Conservation (phyloP, 2,888 invertebrate species). For the Lasioglossum vierecki region DNA sequence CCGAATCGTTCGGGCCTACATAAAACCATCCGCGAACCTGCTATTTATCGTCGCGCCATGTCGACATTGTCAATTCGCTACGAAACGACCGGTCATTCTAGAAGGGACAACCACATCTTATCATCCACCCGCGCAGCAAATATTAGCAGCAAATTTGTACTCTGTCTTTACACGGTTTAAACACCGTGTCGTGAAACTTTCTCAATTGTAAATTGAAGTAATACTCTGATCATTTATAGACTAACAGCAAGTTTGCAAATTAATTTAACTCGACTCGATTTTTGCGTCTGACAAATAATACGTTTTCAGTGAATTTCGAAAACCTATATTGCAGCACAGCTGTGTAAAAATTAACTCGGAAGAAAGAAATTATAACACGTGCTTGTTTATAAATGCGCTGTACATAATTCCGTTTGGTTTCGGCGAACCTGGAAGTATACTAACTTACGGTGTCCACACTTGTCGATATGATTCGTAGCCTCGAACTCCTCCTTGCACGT, state of each 20-base stretch:
- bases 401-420: neutral
- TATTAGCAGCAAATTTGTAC: neutral
- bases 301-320: no score
- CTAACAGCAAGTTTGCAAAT: no score
- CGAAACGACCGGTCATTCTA: neutral
- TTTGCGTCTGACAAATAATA: no score
- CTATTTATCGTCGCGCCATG: neutral
- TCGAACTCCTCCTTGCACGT: constrained; percentile 90
- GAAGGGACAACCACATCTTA: neutral
- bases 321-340: no score
- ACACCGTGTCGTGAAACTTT: no score
- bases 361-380: neutral
- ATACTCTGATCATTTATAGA: no score
- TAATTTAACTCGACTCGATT: no score
- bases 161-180: neutral
- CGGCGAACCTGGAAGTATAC: constrained; percentile 33
- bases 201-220: no score
- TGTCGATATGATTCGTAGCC: constrained; percentile 93
- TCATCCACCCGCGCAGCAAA: neutral
- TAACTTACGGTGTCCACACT: constrained; percentile 92
- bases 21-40: neutral
- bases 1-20: neutral
- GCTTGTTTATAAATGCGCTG: neutral
- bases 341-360: no score
- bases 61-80: neutral